Evolutionary conservation across 2,113 vertebrate species (phyloP).

Genomic region (Hydrochoerus hydrochaeris): DNA sequence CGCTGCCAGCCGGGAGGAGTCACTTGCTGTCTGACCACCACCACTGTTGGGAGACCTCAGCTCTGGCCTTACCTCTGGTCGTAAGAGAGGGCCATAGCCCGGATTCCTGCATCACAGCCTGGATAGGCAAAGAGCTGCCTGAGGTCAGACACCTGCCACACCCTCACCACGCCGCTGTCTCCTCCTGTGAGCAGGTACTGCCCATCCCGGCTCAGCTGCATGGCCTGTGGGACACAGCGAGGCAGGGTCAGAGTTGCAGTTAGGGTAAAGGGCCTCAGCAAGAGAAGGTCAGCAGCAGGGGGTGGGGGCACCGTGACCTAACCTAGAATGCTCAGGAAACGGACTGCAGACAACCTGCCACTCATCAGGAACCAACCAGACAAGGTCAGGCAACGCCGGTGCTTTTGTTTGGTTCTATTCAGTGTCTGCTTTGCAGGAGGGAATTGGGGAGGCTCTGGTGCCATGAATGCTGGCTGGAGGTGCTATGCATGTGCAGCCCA

Average conservation of each 20-base stretch:
- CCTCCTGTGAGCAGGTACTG: conserved; percentile 98
- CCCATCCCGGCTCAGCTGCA: conserved; percentile 95
- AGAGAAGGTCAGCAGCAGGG: not conserved
- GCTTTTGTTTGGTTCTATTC: not conserved
- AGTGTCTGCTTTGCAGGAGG: not conserved
- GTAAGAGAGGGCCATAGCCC: conserved; percentile 96
- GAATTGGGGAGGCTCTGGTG: not conserved
- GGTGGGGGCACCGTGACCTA: not conserved
- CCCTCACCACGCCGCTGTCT: conserved; percentile 92
- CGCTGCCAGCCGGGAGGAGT: not conserved
- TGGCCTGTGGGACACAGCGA: conserved; percentile 87
- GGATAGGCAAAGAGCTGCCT: conserved; percentile 96
- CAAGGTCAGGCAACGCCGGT: not conserved
- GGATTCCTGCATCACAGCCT: conserved; percentile 96
- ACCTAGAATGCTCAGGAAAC: not conserved
- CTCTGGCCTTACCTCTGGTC: conserved; percentile 95
- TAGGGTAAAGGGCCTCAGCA: not conserved
- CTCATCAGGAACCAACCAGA: not conserved
- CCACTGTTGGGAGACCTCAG: not conserved
- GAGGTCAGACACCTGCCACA: conserved; percentile 95
- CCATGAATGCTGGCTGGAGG: not conserved
- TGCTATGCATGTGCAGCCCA: not conserved
- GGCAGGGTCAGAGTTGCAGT: not conserved
- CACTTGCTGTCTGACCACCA: not conserved
- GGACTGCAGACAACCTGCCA: not conserved